Percentiles rank a stretch among this genome's conserved stretches.
These are phyloP conservation scores for Antrozous pallidus DNA, from an alignment of 2,797 vertebrate genomes.

Conservation along the genomic window DNA sequence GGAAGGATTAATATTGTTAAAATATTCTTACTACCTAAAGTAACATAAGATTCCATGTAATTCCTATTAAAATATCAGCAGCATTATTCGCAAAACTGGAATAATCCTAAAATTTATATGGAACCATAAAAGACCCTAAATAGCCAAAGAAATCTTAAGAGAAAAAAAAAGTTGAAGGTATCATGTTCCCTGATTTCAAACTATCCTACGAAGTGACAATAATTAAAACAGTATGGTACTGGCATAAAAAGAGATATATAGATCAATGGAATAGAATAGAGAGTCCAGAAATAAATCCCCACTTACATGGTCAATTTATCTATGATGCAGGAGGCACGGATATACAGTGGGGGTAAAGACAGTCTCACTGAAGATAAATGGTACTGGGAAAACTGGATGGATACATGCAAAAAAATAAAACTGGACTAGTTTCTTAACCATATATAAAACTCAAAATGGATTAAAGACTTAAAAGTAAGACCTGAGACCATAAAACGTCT, in stretches of 20 bases:
- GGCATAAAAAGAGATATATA: not conserved
- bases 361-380: not conserved
- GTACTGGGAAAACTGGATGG: not conserved
- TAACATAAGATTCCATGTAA: not conserved
- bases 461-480: not conserved
- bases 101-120: not conserved
- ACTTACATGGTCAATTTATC: not conserved
- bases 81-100: not conserved
- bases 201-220: not conserved
- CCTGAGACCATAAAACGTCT: not conserved
- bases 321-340: not conserved
- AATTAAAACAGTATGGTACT: not conserved
- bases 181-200: not conserved
- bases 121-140: not conserved
- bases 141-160: not conserved
- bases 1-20: not conserved
- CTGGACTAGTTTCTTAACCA: not conserved
- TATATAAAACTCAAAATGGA: not conserved
- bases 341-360: not conserved
- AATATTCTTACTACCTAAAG: not conserved
- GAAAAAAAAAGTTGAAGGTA: not conserved
- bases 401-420: not conserved
- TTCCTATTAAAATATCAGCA: not conserved
- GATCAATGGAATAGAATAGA: not conserved
- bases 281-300: not conserved